Evolutionary conservation across 2,797 vertebrate genomes (phyloP), one percentile per base, ranked within the genome.

Genomic region (Hoplostethus mediterraneus): DNA sequence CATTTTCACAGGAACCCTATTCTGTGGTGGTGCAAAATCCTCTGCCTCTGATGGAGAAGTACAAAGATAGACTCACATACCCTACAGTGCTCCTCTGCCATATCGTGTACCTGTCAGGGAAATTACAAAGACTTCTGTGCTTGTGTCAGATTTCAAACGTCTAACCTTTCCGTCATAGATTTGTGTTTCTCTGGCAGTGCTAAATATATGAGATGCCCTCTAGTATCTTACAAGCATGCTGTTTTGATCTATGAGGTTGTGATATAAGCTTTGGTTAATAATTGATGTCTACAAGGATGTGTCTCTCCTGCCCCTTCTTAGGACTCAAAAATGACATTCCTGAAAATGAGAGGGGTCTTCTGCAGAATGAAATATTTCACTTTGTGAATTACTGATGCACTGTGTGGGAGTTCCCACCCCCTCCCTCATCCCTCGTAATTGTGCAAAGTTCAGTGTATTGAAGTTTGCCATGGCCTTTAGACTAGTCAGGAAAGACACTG

Each of bases 261-360:
- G 92, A 93, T 92, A 90, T 91, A 92, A 90, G 89, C 90, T 90
- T 89, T 84, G 77, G 90, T 94, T 92, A 94, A 93, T 93, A 94
- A 94, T 94, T 93, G 81, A 94, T 92, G 81, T 87, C 77, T 87
- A 69, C 74, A 84, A 92, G 84, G 90, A 92, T 89, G 86, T 89
- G 84, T 90, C 84, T 87, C 70, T 87, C 77, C 71, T 61, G 77
- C 85, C 83, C 64, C 73, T 90, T 90, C 80, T 36, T 67, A 86
- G 36, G 77, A 81, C 86, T 92, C 86, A 89, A 88, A 89, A 92
- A 90, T 87, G 90, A 88, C 92, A 90, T 91, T 92, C 89, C 88
- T 92, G 89, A 92, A 92, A 92, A 93, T 89, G 88, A 92, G 87
- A 90, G 67, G 86, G 90, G 89, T 90, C 91, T 75, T 82, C 82